phyloP scores from a whole-genome alignment of 2,797 vertebrate species.

The Prunella strophiata region DNA sequence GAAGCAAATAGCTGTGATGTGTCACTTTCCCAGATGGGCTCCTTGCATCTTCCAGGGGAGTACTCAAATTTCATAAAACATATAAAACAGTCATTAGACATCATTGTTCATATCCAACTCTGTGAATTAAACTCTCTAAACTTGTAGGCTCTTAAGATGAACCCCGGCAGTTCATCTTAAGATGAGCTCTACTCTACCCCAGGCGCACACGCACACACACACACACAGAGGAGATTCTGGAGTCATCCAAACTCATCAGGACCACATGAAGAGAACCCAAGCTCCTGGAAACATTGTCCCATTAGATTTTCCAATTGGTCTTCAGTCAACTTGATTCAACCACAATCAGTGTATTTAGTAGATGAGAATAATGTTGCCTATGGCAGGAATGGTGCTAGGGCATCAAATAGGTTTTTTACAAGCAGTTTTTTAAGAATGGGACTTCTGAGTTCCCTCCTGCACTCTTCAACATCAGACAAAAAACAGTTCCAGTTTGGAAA shows the following conservation, averaged over 20 bases:
- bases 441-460: not conserved
- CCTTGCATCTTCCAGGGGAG: not conserved
- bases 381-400: not conserved
- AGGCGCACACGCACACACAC: not conserved
- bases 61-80: not conserved
- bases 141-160: not conserved
- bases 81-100: not conserved
- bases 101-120: rapidly evolving
- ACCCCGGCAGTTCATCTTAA: not conserved
- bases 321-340: not conserved
- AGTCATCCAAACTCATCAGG: not conserved
- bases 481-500: not conserved
- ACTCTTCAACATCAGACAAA: not conserved
- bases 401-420: rapidly evolving
- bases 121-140: not conserved
- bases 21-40: not conserved
- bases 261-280: not conserved
- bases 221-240: no score
- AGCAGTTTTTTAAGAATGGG: not conserved
- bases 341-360: not conserved
- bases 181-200: not conserved
- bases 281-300: not conserved
- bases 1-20: not conserved
- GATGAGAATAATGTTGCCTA: not conserved
- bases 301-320: not conserved